Evolutionary conservation across 2,888 invertebrate species (phyloP).

Genomic region (Acanthopleura granulata): DNA sequence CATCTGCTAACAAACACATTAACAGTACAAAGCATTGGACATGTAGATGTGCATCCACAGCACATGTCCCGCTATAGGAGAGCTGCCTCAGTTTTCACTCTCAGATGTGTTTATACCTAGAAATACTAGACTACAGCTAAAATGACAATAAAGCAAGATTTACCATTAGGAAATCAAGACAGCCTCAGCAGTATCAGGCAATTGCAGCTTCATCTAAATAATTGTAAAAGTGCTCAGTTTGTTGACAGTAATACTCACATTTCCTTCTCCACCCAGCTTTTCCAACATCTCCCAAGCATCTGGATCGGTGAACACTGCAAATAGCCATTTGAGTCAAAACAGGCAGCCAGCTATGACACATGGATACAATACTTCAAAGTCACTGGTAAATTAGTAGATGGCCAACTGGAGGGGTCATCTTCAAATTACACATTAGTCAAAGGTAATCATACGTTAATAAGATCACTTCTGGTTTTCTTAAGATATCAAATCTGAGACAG

Average conservation of each 20-base stretch:
- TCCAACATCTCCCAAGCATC: slow-evolving; percentile 66
- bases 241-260: slow-evolving; percentile 24
- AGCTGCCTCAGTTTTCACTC: too few relatives aligned
- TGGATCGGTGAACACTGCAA: slow-evolving; percentile 64
- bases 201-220: slow-evolving; percentile 9
- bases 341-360: neutral
- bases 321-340: neutral
- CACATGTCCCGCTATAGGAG: too few relatives aligned
- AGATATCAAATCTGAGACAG: too few relatives aligned
- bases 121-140: too few relatives aligned
- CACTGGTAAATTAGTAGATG: slow-evolving; percentile 2
- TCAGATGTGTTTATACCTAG: too few relatives aligned
- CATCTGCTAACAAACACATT: too few relatives aligned
- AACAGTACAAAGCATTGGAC: too few relatives aligned
- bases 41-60: too few relatives aligned
- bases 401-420: neutral
- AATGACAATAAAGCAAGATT: too few relatives aligned
- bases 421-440: neutral
- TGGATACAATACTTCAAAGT: neutral
- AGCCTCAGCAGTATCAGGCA: neutral
- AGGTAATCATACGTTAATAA: neutral
- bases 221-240: neutral
- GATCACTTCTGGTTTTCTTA: too few relatives aligned
- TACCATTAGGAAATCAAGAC: neutral
- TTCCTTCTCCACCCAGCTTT: slow-evolving; percentile 53